phyloP scores from a whole-genome alignment of 64 coral and sea anemone species.

The Porites australiensis region DNA sequence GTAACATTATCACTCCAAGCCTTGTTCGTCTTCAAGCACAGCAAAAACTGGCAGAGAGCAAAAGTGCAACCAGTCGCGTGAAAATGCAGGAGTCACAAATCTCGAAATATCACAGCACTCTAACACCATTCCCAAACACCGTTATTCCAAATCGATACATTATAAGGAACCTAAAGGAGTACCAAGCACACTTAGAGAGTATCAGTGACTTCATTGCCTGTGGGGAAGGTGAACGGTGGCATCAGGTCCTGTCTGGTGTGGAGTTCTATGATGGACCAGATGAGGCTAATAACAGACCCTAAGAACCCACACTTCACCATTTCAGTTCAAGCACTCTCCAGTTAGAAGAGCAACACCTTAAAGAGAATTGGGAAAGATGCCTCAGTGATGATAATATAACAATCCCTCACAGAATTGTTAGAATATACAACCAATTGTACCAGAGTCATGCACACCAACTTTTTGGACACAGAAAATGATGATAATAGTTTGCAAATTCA shows the following conservation, averaged over 20 bases:
- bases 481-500: background rate
- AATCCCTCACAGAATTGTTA: conserved; percentile 8
- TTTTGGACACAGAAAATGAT: background rate
- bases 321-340: background rate
- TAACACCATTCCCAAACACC: background rate
- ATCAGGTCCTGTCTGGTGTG: background rate
- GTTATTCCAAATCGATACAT: background rate
- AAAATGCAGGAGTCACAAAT: background rate
- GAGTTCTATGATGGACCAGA: background rate
- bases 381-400: background rate
- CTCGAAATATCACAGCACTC: background rate
- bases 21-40: background rate
- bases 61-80: background rate
- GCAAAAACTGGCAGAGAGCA: background rate
- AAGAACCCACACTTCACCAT: background rate
- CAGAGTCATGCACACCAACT: background rate
- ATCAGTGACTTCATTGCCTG: background rate
- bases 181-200: background rate
- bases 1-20: too few relatives aligned
- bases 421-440: background rate
- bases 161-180: background rate
- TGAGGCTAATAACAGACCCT: background rate
- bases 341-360: background rate
- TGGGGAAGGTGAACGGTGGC: background rate
- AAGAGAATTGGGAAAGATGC: background rate